phyloP scores from a whole-genome alignment of 2,797 vertebrate genomes.

The Australoheros facetus region DNA sequence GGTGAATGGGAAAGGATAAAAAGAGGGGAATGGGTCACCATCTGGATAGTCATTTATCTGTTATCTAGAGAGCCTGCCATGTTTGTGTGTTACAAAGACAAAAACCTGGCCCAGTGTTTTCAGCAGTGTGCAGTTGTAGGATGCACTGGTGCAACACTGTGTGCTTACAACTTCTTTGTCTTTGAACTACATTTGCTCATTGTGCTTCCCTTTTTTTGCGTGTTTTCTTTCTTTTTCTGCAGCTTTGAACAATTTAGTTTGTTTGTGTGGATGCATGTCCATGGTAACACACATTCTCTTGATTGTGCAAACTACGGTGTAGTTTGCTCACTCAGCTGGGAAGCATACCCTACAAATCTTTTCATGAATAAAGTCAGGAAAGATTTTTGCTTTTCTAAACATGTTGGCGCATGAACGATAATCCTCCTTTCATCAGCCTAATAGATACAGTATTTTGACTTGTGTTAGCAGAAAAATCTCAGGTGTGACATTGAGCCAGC shows the following conservation, averaged over 20 bases:
- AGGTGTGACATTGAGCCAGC: background rate
- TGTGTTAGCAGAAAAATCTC: background rate
- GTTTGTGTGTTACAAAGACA: slow-evolving; percentile 19
- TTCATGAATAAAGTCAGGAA: background rate
- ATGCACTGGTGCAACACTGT: background rate
- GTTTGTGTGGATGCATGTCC: slow-evolving; percentile 2
- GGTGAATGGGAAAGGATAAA: slow-evolving; percentile 8
- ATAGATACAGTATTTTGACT: background rate
- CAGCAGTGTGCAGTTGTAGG: background rate
- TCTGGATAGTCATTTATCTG: slow-evolving; percentile 48
- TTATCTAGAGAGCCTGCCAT: slow-evolving; percentile 12
- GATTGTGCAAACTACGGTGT: background rate
- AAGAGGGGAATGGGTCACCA: slow-evolving; percentile 27
- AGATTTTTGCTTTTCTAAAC: background rate
- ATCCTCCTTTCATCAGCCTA: background rate
- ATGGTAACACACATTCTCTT: background rate
- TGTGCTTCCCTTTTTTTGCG: background rate
- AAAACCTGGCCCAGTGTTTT: slow-evolving; percentile 13
- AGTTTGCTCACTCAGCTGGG: background rate
- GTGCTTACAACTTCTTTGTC: background rate
- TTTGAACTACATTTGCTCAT: background rate
- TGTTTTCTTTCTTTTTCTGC: background rate
- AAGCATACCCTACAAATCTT: background rate
- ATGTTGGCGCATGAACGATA: background rate
- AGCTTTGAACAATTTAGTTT: background rate